Evolutionary conservation across 2,888 invertebrate genomes (phyloP).

Genomic region (Hirtodrosophila confusa): DNA sequence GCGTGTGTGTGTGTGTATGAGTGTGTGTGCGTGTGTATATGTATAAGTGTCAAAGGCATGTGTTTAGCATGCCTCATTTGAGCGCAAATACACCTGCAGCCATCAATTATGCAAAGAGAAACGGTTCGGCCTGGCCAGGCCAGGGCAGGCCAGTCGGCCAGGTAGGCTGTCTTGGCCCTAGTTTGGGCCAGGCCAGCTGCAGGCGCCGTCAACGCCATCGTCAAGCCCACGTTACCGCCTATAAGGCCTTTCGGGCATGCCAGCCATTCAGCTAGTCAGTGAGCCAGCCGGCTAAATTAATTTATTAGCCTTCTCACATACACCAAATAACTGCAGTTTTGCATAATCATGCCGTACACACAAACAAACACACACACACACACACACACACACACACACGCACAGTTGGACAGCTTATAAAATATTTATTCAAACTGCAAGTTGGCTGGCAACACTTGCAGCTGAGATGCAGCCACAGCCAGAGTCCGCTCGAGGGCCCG

Average conservation of each 20-base stretch:
- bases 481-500: too few relatives aligned
- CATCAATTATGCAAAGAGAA: conserved; percentile 78
- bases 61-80: conserved; percentile 79
- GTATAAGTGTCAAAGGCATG: conserved; percentile 76
- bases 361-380: conserved; percentile 15
- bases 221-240: conserved; percentile 32
- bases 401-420: conserved; percentile 48
- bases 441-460: conserved; percentile 65
- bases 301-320: conserved; percentile 74
- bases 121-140: conserved; percentile 12
- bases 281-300: conserved; percentile 63
- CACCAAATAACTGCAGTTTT: conserved; percentile 74
- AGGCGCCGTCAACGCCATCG: conserved; percentile 39
- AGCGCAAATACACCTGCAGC: conserved; percentile 79
- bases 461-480: conserved; percentile 28
- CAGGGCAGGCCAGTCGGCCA: conserved; percentile 3
- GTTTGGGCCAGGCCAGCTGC: conserved; percentile 15
- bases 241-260: conserved; percentile 28
- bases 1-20: conserved; percentile 6
- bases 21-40: conserved; percentile 28
- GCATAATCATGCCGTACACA: conserved; percentile 67
- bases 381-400: conserved; percentile 6
- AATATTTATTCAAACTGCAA: conserved; percentile 77
- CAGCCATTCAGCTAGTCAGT: conserved; percentile 40
- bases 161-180: too few relatives aligned